phyloP scores from a whole-genome alignment of 2,797 vertebrate species.

The Macropus fuliginosus region DNA sequence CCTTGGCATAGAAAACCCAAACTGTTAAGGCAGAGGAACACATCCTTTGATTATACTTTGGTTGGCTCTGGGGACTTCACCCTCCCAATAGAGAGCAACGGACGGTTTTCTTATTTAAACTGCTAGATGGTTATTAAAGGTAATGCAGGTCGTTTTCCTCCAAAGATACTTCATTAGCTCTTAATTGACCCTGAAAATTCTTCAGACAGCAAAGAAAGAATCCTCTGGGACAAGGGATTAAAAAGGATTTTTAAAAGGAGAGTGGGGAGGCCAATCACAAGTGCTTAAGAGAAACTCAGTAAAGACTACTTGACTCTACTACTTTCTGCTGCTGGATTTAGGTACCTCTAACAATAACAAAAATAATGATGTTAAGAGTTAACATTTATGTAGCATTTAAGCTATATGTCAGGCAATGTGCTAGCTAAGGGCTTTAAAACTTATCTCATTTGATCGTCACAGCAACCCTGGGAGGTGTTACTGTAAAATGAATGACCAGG shows the following conservation, averaged over 20 bases:
- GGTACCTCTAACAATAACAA: not conserved
- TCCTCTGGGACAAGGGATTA: not conserved
- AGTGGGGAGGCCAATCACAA: not conserved
- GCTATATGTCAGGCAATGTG: not conserved
- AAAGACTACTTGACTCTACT: not conserved
- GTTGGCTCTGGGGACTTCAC: not conserved
- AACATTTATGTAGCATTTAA: not conserved
- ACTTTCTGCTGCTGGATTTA: not conserved
- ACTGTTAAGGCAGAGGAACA: not conserved
- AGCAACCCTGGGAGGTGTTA: not conserved
- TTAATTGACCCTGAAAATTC: not conserved
- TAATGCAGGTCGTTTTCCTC: not conserved
- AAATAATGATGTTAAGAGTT: not conserved
- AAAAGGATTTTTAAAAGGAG: not conserved
- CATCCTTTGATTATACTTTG: not conserved
- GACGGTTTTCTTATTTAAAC: not conserved
- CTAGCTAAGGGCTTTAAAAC: not conserved
- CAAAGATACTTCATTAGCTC: not conserved
- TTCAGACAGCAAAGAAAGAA: not conserved
- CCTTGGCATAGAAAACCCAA: not conserved
- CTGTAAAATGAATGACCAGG: too few species aligned
- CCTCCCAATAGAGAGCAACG: not conserved
- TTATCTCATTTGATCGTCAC: not conserved
- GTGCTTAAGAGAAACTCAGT: not conserved
- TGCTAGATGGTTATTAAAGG: not conserved